phyloP scores from a whole-genome alignment of 35 echinoderm and acorn worm genomes.

The Patiria miniata region DNA sequence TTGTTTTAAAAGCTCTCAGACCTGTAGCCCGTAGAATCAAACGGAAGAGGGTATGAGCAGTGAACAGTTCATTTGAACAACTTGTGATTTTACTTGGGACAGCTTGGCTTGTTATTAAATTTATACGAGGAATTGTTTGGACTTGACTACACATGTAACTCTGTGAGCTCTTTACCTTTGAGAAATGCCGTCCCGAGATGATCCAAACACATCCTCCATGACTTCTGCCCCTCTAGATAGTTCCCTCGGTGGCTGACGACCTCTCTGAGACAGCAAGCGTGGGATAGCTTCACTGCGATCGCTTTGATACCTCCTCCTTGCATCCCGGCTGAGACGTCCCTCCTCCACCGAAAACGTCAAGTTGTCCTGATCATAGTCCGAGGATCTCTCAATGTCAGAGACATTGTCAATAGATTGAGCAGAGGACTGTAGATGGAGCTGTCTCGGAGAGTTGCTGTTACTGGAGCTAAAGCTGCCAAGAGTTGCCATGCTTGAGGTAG shows the following conservation, averaged over 20 bases:
- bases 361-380: not conserved
- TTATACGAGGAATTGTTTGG: too few relatives aligned
- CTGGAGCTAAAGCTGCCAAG: too few relatives aligned
- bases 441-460: not conserved
- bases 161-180: too few relatives aligned
- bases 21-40: too few relatives aligned
- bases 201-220: slow-evolving; percentile 16
- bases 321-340: slow-evolving; percentile 13
- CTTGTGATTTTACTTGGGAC: too few relatives aligned
- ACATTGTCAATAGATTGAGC: not conserved
- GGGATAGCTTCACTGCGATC: slow-evolving; percentile 11
- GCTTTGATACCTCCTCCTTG: not conserved
- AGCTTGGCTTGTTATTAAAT: too few relatives aligned
- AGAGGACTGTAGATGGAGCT: not conserved
- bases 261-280: not conserved
- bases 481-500: not conserved
- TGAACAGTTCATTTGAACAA: too few relatives aligned
- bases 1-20: too few relatives aligned
- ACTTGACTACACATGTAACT: too few relatives aligned
- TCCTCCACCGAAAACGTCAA: slow-evolving; percentile 13
- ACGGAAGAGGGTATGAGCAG: too few relatives aligned
- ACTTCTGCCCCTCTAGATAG: not conserved
- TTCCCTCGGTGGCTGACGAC: not conserved
- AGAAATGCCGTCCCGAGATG: not conserved
- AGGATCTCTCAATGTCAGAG: not conserved